Conservation (phyloP, 2,797 vertebrate genomes). For the Crenuchus spilurus region DNA sequence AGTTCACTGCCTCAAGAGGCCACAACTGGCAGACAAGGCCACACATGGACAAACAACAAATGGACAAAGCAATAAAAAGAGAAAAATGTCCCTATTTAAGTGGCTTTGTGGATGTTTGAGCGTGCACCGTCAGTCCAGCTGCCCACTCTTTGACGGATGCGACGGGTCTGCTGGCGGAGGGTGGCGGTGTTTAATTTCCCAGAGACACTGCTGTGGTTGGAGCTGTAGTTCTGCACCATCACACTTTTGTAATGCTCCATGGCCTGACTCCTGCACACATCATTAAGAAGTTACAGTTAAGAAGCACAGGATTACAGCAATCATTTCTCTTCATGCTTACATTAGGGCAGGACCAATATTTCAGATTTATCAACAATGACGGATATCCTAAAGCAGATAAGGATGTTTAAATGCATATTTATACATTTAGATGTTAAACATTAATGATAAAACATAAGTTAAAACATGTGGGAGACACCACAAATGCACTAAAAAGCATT, state of each 20-base stretch:
- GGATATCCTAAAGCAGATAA: too few relatives aligned
- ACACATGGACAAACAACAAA: background rate
- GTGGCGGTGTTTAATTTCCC: constrained; percentile 72
- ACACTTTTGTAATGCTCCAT: constrained; percentile 54
- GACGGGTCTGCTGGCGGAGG: constrained; percentile 65
- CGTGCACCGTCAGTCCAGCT: constrained; percentile 71
- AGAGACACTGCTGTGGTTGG: constrained; percentile 36
- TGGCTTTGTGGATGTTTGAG: constrained; percentile 68
- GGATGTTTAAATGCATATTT: too few relatives aligned
- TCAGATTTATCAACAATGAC: too few relatives aligned
- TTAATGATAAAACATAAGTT: too few relatives aligned
- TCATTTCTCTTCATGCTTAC: background rate
- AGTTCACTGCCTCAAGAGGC: constrained; percentile 1
- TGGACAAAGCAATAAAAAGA: background rate
- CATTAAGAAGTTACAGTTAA: background rate
- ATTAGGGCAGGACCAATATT: background rate
- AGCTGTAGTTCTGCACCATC: constrained; percentile 70
- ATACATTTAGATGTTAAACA: too few relatives aligned
- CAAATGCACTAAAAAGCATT: too few relatives aligned
- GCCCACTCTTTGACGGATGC: constrained; percentile 67
- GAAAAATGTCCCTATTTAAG: constrained; percentile 54
- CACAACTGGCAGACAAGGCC: background rate
- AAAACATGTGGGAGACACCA: too few relatives aligned
- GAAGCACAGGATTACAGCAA: background rate
- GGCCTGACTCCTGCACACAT: constrained; percentile 59